These are phyloP conservation scores for Miltochrista miniata DNA, from an alignment of 2,888 invertebrate genomes.

Conservation along the genomic window DNA sequence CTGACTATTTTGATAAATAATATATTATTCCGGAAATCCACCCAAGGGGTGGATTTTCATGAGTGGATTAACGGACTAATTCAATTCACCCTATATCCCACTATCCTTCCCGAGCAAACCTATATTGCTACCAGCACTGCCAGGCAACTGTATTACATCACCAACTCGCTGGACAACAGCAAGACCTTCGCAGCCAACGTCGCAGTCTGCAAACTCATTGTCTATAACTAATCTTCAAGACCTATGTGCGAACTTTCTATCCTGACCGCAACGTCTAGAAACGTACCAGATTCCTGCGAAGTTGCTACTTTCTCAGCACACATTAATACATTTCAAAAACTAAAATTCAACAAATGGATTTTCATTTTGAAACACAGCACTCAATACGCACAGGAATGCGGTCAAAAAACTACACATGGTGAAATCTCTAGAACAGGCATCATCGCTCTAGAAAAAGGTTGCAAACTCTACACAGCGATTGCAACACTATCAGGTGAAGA, in stretches of 20 bases:
- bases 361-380: background rate
- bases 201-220: background rate
- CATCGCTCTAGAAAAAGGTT: background rate
- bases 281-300: background rate
- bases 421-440: background rate
- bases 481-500: background rate
- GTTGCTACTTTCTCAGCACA: background rate
- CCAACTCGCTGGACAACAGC: too few relatives aligned
- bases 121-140: background rate
- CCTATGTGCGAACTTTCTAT: background rate
- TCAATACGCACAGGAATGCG: too few relatives aligned
- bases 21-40: too few relatives aligned
- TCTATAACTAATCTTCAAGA: background rate
- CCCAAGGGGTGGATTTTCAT: too few relatives aligned
- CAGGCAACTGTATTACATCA: background rate
- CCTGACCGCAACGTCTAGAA: background rate
- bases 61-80: too few relatives aligned
- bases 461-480: background rate
- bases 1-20: too few relatives aligned
- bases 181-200: background rate
- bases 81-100: too few relatives aligned
- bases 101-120: too few relatives aligned
- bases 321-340: background rate
- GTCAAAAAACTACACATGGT: background rate
- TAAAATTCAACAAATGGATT: too few relatives aligned